Conservation (phyloP, 2,113 vertebrate species). For the Polyodon spathula region DNA sequence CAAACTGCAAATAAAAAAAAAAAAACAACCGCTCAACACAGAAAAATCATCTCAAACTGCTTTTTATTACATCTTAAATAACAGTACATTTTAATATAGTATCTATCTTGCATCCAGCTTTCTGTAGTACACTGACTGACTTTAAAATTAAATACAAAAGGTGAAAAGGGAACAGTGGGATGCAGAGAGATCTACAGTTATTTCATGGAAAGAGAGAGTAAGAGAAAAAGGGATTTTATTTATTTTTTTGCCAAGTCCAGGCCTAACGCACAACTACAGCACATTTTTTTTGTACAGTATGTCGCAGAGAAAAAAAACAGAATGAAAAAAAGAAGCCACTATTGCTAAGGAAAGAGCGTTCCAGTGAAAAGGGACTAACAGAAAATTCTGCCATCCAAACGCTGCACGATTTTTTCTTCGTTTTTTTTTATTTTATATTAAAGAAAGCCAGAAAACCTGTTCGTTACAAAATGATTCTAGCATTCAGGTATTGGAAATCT, state of each 20-base stretch:
- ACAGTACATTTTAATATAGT: slow-evolving; percentile 99
- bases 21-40: no score
- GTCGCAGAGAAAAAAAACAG: slow-evolving; percentile 67
- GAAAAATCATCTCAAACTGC: slow-evolving; percentile 95
- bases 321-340: slow-evolving; percentile 67
- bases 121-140: slow-evolving; percentile 98
- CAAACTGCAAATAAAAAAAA: no score
- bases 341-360: slow-evolving; percentile 73
- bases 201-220: slow-evolving; percentile 67
- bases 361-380: slow-evolving; percentile 67
- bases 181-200: slow-evolving; percentile 86
- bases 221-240: slow-evolving; percentile 52
- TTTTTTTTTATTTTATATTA: slow-evolving; percentile 45
- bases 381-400: slow-evolving; percentile 71
- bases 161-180: slow-evolving; percentile 76
- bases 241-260: slow-evolving; percentile 80
- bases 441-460: slow-evolving; percentile 66
- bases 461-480: slow-evolving; percentile 63
- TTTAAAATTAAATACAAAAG: slow-evolving; percentile 99
- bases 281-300: slow-evolving; percentile 83
- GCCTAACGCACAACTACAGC: slow-evolving; percentile 90
- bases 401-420: slow-evolving; percentile 65
- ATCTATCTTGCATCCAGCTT: slow-evolving; percentile 99
- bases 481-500: slow-evolving; percentile 63
- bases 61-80: slow-evolving; percentile 99